Base-by-base conservation (phyloP, 2,797 vertebrate species). In the Chanos chanos region DNA sequence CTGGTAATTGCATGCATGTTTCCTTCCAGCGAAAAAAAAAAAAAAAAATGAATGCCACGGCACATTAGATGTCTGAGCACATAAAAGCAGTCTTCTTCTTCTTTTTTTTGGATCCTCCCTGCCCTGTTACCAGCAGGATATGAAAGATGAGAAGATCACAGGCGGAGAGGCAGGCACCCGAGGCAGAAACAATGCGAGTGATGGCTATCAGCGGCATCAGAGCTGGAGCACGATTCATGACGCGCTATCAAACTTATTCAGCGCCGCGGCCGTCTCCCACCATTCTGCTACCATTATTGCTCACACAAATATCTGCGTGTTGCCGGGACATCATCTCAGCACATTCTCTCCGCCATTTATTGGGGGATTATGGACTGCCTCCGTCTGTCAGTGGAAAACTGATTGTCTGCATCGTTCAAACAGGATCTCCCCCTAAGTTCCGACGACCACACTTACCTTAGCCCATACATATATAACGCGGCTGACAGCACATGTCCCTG, bases 141-240 rank as follows among this genome's bases (percentile, higher is more conserved):
- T 71, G 69, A 71, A 55, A 71, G 64, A 71, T 71, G 64, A 54
- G 53, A 54, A 58, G 69, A 71, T 71, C 59, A 22, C 52, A 70
- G 39, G 43, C 34, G 28, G 41, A 51, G 24, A 52, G 40, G 57
- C 47, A 7, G 10, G 28, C 31, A 27, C 10, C 51, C n/a, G 9
- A 53, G 47, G 56, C 30, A n/a, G 48, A 62, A 58, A 49, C 52
- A 54, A 52, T 60, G 24, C 28, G 25, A 28, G 21, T 3, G 69
- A 71, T 71, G 13, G 48, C 30, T 63, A 71, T 71, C 69, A 34
- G 53, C 31, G 9, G 39, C 18, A 39, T 49, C 51, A 43, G 7
- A 15, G 37, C 30, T 44, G n/a, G 33, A 18, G 33, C 34, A 3
- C 30, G 45, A 65, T 65, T 65, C 54, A 43, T 41, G 53, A 57